Base-by-base conservation (phyloP, 2,797 vertebrate genomes). In the Sciaenops ocellatus region DNA sequence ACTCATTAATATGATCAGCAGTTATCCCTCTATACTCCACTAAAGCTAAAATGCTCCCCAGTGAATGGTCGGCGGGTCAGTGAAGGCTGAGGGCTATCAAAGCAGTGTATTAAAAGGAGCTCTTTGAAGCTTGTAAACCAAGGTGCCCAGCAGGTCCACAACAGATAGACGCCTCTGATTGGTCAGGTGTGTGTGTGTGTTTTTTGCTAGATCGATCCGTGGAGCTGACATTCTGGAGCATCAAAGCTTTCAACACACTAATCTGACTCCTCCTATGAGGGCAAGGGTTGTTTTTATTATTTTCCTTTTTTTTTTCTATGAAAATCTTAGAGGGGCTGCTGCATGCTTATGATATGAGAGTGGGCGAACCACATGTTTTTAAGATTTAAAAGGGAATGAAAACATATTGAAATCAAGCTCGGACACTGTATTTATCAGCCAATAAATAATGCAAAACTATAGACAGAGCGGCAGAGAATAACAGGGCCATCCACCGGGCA, bases 231-330 rank as follows among this genome's bases (percentile, higher is more conserved):
- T 97, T 97, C 96, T 93, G 87, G 88, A 96, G 94, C 96, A 97
- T 97, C 97, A 97, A 97, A 98, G 96, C 96, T 96, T 96, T 96
- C 93, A 94, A 93, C 92, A 91, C 96, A 97, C 96, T 96, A 96
- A 96, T 97, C 96, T 97, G 96, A 97, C 96, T 96, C 96, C 96
- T 95, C 91, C 96, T 96, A 96, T 96, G 96, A 97, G 95, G 95
- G 96, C 95, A 92, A 79, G 85, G 89, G 94, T 95, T 96, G 91
- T 93, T 93, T 93, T 91, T 92, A 87, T 92, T 90, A 93, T 90
- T 92, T 89, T 91, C 60, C 70, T 72, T 87, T 82, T 84, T 82
- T 84, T 84, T 69, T 54, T 30, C 69, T 42, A 82, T 84, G 87
- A 91, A 89, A 88, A 87, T 77, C 88, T 85, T 83, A 71, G 83